Evolutionary conservation across 2,113 vertebrate species (phyloP), one percentile per base, ranked within the genome.

Genomic region (Maccullochella peelii): DNA sequence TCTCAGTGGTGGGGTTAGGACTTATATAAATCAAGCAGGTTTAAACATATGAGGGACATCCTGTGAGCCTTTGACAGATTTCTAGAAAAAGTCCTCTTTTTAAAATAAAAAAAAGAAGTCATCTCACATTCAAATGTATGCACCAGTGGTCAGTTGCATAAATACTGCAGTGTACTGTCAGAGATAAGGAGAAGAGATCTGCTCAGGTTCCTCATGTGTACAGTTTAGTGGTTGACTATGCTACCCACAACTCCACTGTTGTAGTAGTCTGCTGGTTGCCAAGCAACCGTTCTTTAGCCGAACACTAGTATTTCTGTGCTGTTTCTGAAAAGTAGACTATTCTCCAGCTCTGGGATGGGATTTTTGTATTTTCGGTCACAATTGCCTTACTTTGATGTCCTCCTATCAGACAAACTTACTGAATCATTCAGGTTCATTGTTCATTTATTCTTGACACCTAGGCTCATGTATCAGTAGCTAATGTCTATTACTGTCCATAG

Each of bases 191-290:
- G 4, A 57, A 7, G 6, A 61, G 50, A 38, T 54, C 18, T 47
- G 36, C 47, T 9, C 20, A 78, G 36, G 77, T 67, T 79, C 38
- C 66, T 36, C 40, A 38, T 75, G 25, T 75, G n/a, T 36, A 23
- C 16, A 8, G 50, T 70, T 27, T 73, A 40, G 27, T 65, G 11
- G 6, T 88, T 11, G 40, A 11, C 27, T 69, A 20, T 23, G 42
- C 63, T 27, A 54, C 30, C 20, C 7, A 70, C 49, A 70, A 72
- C 50, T 74, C n/a, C 2, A 52, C 16, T 84, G 52, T 68, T 50
- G 65, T 36, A 9, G 47, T 69, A 66, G 78, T 83, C 69, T 82
- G 55, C 33, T 71, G 70, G 92, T 93, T 94, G 88, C 88, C 86
- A 86, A 81, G 92, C 83, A 89, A 91, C 87, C 5, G 0, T 14